Conservation (phyloP, 2,113 vertebrate genomes). For the Oncorhynchus clarkii region DNA sequence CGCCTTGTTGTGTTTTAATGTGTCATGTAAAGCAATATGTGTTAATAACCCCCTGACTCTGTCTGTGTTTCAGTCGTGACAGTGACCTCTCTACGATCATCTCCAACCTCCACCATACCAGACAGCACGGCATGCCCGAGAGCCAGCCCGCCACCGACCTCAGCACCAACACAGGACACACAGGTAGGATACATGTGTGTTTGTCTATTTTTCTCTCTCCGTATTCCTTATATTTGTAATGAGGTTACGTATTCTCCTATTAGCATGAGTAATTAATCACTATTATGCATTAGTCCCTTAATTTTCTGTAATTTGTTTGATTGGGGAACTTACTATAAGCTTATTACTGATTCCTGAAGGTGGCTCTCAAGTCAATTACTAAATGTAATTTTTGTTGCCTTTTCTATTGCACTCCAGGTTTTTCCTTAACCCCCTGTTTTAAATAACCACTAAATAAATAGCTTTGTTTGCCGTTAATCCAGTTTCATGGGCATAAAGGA, state of each 20-base stretch:
- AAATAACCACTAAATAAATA: slow-evolving; percentile 73
- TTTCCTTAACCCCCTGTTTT: slow-evolving; percentile 66
- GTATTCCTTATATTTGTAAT: slow-evolving; percentile 8
- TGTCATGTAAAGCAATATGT: neutral
- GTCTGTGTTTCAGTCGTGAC: slow-evolving; percentile 81
- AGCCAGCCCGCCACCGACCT: slow-evolving; percentile 85
- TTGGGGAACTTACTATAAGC: slow-evolving; percentile 67
- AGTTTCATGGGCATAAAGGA: slow-evolving; percentile 62
- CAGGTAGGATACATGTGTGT: slow-evolving; percentile 79
- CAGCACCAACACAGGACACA: slow-evolving; percentile 79
- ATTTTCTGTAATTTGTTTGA: slow-evolving; percentile 70
- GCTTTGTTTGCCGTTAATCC: slow-evolving; percentile 75
- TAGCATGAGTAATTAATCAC: slow-evolving; percentile 47
- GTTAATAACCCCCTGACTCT: slow-evolving; percentile 11
- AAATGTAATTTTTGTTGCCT: slow-evolving; percentile 66
- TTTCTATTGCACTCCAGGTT: slow-evolving; percentile 61
- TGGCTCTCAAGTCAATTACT: slow-evolving; percentile 68
- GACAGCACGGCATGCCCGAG: slow-evolving; percentile 94
- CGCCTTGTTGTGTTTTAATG: too few species aligned
- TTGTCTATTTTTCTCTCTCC: neutral
- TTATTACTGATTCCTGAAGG: slow-evolving; percentile 70
- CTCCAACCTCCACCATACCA: slow-evolving; percentile 90
- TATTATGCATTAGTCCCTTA: slow-evolving; percentile 50
- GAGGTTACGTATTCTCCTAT: slow-evolving; percentile 3
- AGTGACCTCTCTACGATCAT: slow-evolving; percentile 92